Base-by-base conservation (phyloP, 2,888 invertebrate genomes). In the Pomacea canaliculata region DNA sequence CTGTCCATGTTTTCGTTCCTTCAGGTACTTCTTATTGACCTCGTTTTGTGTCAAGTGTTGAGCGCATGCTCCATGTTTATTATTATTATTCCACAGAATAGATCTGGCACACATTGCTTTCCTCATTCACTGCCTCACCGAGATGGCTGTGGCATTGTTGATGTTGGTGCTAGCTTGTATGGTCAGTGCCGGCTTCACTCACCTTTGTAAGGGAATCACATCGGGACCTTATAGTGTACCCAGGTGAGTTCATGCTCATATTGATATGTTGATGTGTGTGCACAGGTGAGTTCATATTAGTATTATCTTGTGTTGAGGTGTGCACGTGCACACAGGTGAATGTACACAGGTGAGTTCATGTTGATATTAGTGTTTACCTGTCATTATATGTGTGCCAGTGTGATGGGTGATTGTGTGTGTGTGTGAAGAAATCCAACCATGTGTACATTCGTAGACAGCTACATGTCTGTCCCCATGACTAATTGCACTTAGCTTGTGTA, bases 91-190 rank as follows among this genome's bases (percentile, higher is more conserved):
- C 51, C 4, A 56, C 79, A 82, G 82, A 69, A 60, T 77, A 27
- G 82, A 82, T 65, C 71, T 82, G 72, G 73, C 78, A 8, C 78
- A 80, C 27, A n/a, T 74, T 18, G 63, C 73, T 69, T 82, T 81
- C 74, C 60, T 80, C 66, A 72, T 80, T 51, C 80, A 82, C 78
- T 71, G 80, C 56, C 49, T 78, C 51, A 51, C 73, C 27, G 82
- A 82, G 73, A 60, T 80, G 23, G 73, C 51, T 46, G 68, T 82
- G 49, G 62, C 76, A 62, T 71, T 81, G 56, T 66, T 82, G 60
- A 71, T 82, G 69, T 69, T 82, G 65, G 82, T 82, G 51, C 73
- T 80, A 8, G 80, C 81, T 60, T 75, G 80, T 49, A 79, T 79
- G 72, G 78, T 82, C 69, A 79, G 79, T 46, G 71, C 72, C 19